phyloP scores from a whole-genome alignment of 2,797 vertebrate genomes.

The Gallirallus australis region DNA sequence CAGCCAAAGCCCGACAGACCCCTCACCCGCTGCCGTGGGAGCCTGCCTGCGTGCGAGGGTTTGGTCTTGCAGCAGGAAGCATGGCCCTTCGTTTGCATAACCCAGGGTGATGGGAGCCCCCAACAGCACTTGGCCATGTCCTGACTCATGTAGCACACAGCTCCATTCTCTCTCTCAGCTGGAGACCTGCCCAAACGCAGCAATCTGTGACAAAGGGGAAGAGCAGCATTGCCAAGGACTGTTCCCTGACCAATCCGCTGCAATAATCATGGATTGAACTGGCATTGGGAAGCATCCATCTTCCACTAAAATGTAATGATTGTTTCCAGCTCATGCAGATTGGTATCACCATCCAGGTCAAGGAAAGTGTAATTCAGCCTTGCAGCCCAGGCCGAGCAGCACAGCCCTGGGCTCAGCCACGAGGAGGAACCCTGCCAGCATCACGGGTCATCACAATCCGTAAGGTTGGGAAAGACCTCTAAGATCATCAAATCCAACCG shows the following conservation, averaged over 20 bases:
- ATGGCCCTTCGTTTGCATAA: rapidly evolving
- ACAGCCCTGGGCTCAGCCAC: neutral
- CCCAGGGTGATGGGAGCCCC: rapidly evolving
- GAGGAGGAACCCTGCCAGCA: too few relatives aligned
- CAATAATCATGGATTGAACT: neutral
- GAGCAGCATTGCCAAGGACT: neutral
- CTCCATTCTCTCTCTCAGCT: neutral
- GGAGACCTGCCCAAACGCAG: slow-evolving; percentile 9
- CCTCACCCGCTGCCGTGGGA: rapidly evolving
- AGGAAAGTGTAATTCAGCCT: neutral
- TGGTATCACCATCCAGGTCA: neutral
- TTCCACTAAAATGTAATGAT: neutral
- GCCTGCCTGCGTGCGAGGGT: rapidly evolving
- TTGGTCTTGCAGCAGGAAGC: neutral
- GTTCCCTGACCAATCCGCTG: neutral
- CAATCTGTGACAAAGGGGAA: neutral
- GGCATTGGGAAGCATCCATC: neutral
- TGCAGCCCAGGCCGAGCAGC: rapidly evolving
- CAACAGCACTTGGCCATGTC: too few relatives aligned
- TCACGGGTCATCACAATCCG: too few relatives aligned
- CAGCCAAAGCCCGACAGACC: rapidly evolving
- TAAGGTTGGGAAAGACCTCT: too few relatives aligned
- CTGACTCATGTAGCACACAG: neutral
- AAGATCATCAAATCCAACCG: too few relatives aligned
- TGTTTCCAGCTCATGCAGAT: neutral